phyloP scores from a whole-genome alignment of 1,140 invertebrate genomes.

The Brachionus asplanchnoidis region DNA sequence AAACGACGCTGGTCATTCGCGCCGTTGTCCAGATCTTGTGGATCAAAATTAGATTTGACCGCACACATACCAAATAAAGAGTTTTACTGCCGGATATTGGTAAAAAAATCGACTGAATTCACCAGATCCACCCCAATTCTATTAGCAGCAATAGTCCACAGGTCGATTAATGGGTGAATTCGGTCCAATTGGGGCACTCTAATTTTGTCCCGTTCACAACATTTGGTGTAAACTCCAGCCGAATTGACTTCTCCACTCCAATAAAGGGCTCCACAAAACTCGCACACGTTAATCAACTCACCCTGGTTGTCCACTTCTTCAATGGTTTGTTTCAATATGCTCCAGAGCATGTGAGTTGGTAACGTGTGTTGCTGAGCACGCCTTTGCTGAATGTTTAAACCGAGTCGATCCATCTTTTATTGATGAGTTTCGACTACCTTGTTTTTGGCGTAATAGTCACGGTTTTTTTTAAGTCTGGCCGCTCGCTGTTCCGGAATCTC shows the following conservation, averaged over 20 bases:
- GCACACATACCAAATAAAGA: neutral
- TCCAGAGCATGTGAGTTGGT: too few species aligned
- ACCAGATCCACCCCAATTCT: neutral
- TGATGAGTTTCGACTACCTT: neutral
- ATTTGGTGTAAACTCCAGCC: neutral
- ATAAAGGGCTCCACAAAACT: too few species aligned
- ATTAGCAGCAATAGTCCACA: neutral
- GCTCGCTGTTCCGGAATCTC: neutral
- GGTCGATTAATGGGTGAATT: neutral
- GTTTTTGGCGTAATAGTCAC: neutral
- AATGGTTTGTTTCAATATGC: too few species aligned
- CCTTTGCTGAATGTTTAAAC: too few species aligned
- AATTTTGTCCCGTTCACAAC: neutral
- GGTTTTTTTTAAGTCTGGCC: neutral
- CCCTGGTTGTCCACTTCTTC: neutral
- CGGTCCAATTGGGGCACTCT: neutral
- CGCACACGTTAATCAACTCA: neutral
- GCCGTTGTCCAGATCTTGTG: neutral
- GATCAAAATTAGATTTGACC: neutral
- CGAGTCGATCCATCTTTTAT: neutral
- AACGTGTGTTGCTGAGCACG: too few species aligned
- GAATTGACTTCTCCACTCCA: neutral
- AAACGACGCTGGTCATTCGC: neutral
- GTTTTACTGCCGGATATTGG: neutral
- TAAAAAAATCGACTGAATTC: neutral